Evolutionary conservation across 2,888 invertebrate genomes (phyloP).

Genomic region (Drosophila mulleri): DNA sequence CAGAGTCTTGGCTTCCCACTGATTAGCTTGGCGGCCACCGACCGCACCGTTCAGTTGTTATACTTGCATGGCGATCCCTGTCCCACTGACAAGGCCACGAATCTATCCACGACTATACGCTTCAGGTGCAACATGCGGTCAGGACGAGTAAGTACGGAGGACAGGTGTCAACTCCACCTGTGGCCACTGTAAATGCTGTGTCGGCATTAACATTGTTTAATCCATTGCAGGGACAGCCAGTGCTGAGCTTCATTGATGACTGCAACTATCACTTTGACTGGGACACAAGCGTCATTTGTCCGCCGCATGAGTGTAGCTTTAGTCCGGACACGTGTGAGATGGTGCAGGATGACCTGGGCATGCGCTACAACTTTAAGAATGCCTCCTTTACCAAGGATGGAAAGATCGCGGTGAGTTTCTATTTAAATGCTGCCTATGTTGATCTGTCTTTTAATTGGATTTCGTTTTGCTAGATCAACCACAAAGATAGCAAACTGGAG

Average conservation of each 20-base stretch:
- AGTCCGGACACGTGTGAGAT: slow-evolving; percentile 81
- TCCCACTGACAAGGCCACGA: slow-evolving; percentile 70
- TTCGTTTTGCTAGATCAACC: slow-evolving; percentile 55
- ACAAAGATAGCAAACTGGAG: slow-evolving; percentile 58
- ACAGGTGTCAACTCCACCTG: neutral
- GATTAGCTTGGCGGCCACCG: slow-evolving; percentile 71
- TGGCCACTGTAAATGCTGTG: slow-evolving; percentile 17
- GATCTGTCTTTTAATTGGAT: neutral
- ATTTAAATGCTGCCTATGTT: neutral
- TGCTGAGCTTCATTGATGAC: slow-evolving; percentile 81
- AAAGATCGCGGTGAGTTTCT: slow-evolving; percentile 78
- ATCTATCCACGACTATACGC: slow-evolving; percentile 80
- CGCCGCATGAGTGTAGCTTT: slow-evolving; percentile 82
- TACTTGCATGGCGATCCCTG: slow-evolving; percentile 82
- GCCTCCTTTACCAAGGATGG: slow-evolving; percentile 81
- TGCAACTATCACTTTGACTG: slow-evolving; percentile 84
- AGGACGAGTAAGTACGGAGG: slow-evolving; percentile 80
- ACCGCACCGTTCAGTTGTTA: slow-evolving; percentile 79
- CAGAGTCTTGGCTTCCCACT: slow-evolving; percentile 84
- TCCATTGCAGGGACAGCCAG: slow-evolving; percentile 81
- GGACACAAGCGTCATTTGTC: slow-evolving; percentile 85
- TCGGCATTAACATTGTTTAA: slow-evolving; percentile 11
- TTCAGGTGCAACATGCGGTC: slow-evolving; percentile 82
- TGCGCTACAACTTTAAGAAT: slow-evolving; percentile 78
- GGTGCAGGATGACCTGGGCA: slow-evolving; percentile 81